These are phyloP conservation scores for Tragelaphus strepsiceros DNA, from an alignment of 2,113 vertebrate genomes.

Conservation along the genomic window DNA sequence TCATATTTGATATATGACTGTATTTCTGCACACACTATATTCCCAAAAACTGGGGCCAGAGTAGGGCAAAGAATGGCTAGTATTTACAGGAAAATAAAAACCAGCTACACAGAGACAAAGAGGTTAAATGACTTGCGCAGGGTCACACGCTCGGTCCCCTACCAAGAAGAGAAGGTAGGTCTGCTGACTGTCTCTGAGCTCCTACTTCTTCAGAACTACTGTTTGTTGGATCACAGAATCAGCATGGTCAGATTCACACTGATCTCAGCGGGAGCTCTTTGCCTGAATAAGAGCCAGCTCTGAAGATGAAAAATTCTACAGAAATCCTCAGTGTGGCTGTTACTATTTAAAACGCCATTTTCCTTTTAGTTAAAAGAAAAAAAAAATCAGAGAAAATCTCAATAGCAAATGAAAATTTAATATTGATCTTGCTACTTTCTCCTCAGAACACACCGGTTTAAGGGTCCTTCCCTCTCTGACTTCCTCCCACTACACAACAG, in stretches of 20 bases:
- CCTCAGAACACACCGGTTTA: constrained; percentile 24
- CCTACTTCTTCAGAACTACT: background rate
- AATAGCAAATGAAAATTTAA: constrained; percentile 45
- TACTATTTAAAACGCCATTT: constrained; percentile 57
- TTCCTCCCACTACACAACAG: constrained; percentile 25
- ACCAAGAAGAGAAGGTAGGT: background rate
- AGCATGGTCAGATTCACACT: constrained; percentile 26
- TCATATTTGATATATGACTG: background rate
- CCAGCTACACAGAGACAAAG: background rate
- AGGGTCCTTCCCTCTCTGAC: constrained; percentile 32
- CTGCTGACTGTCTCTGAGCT: background rate
- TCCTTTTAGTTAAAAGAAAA: constrained; percentile 5
- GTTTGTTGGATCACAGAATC: constrained; percentile 28
- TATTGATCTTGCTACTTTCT: constrained; percentile 34
- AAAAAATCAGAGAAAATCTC: constrained; percentile 31
- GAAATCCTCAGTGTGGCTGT: constrained; percentile 23
- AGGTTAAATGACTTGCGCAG: constrained; percentile 1
- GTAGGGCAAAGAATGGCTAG: background rate
- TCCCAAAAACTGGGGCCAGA: background rate
- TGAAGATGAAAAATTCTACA: constrained; percentile 56
- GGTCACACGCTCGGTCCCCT: background rate
- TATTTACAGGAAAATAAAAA: constrained; percentile 25
- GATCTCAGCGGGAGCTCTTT: constrained; percentile 31
- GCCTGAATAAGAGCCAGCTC: constrained; percentile 40
- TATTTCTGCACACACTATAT: background rate